Percentiles rank a stretch among this genome's conserved stretches.
phyloP scores from a whole-genome alignment of 2,888 invertebrate genomes.

The Drosophila basisetae region DNA sequence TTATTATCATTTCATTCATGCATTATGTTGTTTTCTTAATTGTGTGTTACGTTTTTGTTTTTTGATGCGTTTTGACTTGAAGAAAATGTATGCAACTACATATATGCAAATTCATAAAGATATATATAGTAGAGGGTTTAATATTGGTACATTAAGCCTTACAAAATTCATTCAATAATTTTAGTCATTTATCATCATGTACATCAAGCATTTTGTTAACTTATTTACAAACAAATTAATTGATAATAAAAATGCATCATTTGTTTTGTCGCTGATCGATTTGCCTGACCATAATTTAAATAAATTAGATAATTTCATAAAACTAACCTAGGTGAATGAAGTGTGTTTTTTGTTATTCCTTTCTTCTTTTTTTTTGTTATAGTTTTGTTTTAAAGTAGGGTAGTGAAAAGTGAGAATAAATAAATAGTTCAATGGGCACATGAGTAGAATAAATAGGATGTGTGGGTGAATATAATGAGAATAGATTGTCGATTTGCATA shows the following conservation, averaged over 20 bases:
- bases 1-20: conserved; percentile 52
- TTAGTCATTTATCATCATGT: conserved; percentile 59
- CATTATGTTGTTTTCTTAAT: conserved; percentile 40
- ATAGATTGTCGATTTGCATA: conserved; percentile 9
- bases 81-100: conserved; percentile 53
- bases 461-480: conserved; percentile 24
- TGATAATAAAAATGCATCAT: conserved; percentile 72
- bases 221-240: conserved; percentile 78
- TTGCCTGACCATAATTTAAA: conserved; percentile 72
- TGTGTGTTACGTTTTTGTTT: conserved; percentile 5
- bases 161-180: conserved; percentile 37
- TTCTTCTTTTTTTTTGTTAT: conserved; percentile 11
- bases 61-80: conserved; percentile 62
- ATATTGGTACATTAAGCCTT: conserved; percentile 38
- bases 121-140: conserved; percentile 32
- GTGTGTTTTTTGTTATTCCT: conserved; percentile 17
- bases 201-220: conserved; percentile 71
- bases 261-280: conserved; percentile 33
- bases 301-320: conserved; percentile 77
- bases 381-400: conserved; percentile 11
- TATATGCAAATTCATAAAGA: conserved; percentile 34
- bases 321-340: conserved; percentile 70
- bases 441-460: conserved; percentile 71
- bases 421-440: conserved; percentile 67
- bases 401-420: conserved; percentile 53